These are phyloP conservation scores for Alexandromys oeconomus DNA, from an alignment of 2,797 vertebrate genomes.

Conservation along the genomic window DNA sequence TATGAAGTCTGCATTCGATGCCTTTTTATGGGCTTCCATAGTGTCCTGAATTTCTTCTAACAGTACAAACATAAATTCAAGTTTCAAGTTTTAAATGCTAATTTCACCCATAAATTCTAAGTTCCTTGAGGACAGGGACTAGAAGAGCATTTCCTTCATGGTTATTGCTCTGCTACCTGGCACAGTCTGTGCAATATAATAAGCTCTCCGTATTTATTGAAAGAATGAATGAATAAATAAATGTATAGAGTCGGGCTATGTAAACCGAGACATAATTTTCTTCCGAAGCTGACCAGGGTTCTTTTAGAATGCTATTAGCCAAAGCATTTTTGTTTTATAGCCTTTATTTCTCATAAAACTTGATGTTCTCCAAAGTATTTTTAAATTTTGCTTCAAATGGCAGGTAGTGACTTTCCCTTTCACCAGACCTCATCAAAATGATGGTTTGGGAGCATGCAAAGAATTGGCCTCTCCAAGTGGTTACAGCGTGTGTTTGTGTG, in stretches of 20 bases:
- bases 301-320: conserved; percentile 47
- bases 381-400: conserved; percentile 55
- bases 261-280: conserved; percentile 54
- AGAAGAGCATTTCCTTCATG: conserved; percentile 5
- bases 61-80: conserved; percentile 40
- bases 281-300: not conserved
- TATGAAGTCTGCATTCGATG: not conserved
- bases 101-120: conserved; percentile 47
- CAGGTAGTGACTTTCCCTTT: not conserved
- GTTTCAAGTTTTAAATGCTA: conserved; percentile 61
- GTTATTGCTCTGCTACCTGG: conserved; percentile 5
- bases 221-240: conserved; percentile 38
- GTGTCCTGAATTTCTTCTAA: not conserved
- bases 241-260: not conserved
- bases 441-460: conserved; percentile 15
- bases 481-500: not conserved
- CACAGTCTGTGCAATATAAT: conserved; percentile 9
- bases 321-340: conserved; percentile 38
- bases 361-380: conserved; percentile 61
- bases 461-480: not conserved
- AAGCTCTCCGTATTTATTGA: conserved; percentile 21
- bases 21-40: not conserved
- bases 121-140: conserved; percentile 30
- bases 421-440: not conserved
- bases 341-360: conserved; percentile 51